Base-by-base conservation (phyloP, 2,888 invertebrate genomes). In the Diabrotica balteata region DNA sequence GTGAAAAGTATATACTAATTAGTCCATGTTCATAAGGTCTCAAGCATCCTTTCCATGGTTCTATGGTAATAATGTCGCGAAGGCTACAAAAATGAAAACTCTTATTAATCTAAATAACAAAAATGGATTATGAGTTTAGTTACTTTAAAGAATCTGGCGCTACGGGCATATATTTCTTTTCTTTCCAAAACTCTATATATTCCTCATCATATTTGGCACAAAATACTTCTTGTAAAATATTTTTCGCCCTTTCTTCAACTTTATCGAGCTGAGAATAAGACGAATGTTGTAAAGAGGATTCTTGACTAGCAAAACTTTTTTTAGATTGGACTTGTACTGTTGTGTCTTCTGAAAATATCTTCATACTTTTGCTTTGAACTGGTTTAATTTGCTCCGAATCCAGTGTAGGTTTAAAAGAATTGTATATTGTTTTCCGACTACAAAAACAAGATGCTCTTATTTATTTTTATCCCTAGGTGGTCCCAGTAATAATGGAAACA, bases 41-140 rank as follows among this genome's bases (percentile, higher is more conserved):
- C 45, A 89, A 80, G 68, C 83, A 74, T 8, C 88, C 88, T 67
- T 85, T 81, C 68, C 84, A 84, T 3, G 88, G 88, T 44, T 84
- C 80, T 10, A 88, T 75, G 78, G 68, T 68, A 10, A 73, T 10
- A 7, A 73, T 66, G 43, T 69, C 59, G 4, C 44, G 59, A 8
- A 68, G 9, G 43, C 55, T 57, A 9, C 45, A 57, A 57, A 9
- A 52, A 52, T 17, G 5, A 32, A 32, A 32, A 32, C 4, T 4
- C 0, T 32, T 32, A 32, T 32, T 5, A 32, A 32, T 32, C 32
- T 32, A 32, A 32, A 49, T 49, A 11, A 7, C 3, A 10, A 49
- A 51, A 32, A 32, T 32, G 32, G 32, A 2, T 32, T 1, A 7
- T 32, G 32, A 7, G 22, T 4, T 17, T 4, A n/a, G 43, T 11